Conservation (phyloP, 2,888 invertebrate genomes). For the Hemistola chrysoprasaria region DNA sequence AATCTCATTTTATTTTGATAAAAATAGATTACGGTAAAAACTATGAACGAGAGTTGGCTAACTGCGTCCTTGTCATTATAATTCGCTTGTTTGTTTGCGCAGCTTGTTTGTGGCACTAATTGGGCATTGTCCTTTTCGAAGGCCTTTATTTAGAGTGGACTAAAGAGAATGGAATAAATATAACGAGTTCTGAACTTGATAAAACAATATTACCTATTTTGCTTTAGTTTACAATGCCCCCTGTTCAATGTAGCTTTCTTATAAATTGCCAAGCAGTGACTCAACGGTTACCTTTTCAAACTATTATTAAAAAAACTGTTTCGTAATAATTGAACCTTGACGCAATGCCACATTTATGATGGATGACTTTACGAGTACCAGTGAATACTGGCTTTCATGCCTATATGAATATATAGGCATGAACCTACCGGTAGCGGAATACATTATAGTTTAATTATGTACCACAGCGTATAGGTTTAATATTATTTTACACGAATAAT, state of each 20-base stretch:
- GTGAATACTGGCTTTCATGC: not conserved
- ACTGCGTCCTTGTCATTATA: not conserved
- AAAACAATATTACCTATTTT: no score
- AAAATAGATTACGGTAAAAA: conserved; percentile 2
- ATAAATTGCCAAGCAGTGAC: conserved; percentile 47
- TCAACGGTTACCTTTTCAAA: conserved; percentile 37
- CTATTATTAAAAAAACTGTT: conserved; percentile 41
- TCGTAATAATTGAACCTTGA: conserved; percentile 39
- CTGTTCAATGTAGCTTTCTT: conserved; percentile 36
- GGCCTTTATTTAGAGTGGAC: conserved; percentile 3
- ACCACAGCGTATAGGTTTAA: no score
- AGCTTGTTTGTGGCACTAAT: conserved; percentile 20
- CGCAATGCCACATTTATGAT: conserved; percentile 26
- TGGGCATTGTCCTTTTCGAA: conserved; percentile 16
- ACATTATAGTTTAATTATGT: no score
- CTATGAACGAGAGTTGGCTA: no score
- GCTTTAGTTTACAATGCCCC: not conserved
- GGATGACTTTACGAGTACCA: conserved; percentile 10
- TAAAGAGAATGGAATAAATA: conserved; percentile 4
- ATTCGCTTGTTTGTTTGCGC: conserved; percentile 7
- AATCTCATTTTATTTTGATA: not conserved
- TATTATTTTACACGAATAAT: no score
- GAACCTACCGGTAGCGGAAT: no score
- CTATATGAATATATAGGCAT: not conserved
- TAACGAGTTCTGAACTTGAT: not conserved